These are phyloP conservation scores for Beris morrisii DNA, from an alignment of 2,888 invertebrate genomes.

Conservation along the genomic window DNA sequence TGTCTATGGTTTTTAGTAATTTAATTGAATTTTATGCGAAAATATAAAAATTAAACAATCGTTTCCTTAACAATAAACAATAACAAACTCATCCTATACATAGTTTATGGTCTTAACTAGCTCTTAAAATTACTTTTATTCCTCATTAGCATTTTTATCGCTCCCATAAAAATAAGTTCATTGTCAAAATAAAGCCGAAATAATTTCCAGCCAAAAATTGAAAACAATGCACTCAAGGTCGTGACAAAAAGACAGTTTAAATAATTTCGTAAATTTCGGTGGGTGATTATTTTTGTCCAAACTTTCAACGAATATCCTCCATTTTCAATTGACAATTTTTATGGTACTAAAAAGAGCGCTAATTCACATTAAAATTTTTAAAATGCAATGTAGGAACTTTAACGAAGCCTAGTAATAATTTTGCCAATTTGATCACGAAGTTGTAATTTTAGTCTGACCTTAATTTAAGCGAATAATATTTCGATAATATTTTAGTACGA, in stretches of 20 bases:
- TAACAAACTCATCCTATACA: conserved; percentile 9
- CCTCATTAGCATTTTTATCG: conserved; percentile 26
- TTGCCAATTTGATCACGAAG: too few species aligned
- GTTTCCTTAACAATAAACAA: conserved; percentile 22
- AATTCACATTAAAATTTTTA: too few species aligned
- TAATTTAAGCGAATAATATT: too few species aligned
- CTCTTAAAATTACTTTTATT: conserved; percentile 12
- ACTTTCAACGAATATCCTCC: neutral
- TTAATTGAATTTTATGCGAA: too few species aligned
- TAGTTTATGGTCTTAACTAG: conserved; percentile 8
- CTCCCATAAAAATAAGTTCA: conserved; percentile 24
- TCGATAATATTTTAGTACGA: too few species aligned
- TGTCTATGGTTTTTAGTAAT: too few species aligned
- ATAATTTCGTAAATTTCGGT: neutral
- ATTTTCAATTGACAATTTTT: neutral
- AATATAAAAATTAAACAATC: conserved; percentile 4
- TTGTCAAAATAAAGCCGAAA: conserved; percentile 10
- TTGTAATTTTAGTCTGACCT: too few species aligned
- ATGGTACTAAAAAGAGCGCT: too few species aligned
- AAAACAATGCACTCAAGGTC: conserved; percentile 22
- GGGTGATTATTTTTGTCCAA: neutral
- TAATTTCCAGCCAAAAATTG: conserved; percentile 10
- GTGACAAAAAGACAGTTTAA: neutral
- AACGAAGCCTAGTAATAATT: too few species aligned
- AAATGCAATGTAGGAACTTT: too few species aligned